phyloP scores from a whole-genome alignment of 2,888 invertebrate genomes.

The Andrena praecox region DNA sequence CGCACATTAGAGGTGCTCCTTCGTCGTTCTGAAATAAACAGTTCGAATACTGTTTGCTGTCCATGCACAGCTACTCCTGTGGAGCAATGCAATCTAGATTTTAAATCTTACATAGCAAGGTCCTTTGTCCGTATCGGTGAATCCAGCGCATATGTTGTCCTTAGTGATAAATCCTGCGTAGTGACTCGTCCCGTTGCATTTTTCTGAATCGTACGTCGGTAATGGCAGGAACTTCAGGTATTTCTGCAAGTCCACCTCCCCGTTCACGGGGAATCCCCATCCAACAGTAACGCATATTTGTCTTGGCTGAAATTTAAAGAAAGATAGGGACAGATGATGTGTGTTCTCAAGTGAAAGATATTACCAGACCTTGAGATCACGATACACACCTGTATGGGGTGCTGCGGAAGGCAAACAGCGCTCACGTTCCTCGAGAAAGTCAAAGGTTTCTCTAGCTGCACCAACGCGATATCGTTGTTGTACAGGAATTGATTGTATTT shows the following conservation, averaged over 20 bases:
- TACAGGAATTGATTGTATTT: conserved; percentile 87
- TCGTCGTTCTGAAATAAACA: conserved; percentile 86
- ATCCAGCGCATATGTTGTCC: conserved; percentile 88
- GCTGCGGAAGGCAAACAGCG: conserved; percentile 87
- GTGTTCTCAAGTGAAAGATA: background rate
- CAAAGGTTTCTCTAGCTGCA: conserved; percentile 86
- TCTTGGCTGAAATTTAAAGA: conserved; percentile 79
- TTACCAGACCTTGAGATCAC: background rate
- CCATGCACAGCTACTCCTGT: background rate
- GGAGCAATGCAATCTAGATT: background rate
- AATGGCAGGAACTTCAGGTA: conserved; percentile 86
- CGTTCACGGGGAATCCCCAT: conserved; percentile 86
- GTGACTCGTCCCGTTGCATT: conserved; percentile 88
- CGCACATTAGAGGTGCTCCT: conserved; percentile 89
- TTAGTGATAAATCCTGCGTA: conserved; percentile 87
- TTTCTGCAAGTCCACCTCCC: conserved; percentile 84
- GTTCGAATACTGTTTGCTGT: background rate
- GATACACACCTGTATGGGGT: conserved; percentile 77
- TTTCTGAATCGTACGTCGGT: conserved; percentile 86
- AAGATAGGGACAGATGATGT: background rate
- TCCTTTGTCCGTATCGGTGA: conserved; percentile 86
- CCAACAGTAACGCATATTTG: conserved; percentile 87
- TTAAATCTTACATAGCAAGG: conserved; percentile 87
- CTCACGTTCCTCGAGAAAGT: conserved; percentile 86
- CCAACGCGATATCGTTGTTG: conserved; percentile 87